Percentiles rank a stretch among this genome's conserved stretches.
Conservation (phyloP, 2,888 invertebrate genomes). For the Teleiodes luculella region DNA sequence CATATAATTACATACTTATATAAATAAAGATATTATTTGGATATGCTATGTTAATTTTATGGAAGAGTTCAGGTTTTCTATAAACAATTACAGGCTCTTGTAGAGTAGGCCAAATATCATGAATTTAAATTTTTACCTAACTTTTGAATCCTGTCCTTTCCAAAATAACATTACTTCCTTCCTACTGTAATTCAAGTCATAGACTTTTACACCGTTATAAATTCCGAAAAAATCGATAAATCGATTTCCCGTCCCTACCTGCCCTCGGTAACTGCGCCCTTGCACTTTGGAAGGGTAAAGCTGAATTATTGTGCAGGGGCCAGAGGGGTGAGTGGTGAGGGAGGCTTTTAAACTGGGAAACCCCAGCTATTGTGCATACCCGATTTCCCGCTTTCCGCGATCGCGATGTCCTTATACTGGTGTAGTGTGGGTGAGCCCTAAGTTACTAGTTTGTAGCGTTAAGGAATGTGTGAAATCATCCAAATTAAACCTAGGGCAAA, state of each 20-base stretch:
- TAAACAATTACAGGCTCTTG: too few relatives aligned
- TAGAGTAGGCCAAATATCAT: too few relatives aligned
- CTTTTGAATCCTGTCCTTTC: too few relatives aligned
- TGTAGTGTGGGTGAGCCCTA: conserved; percentile 38
- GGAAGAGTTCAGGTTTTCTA: too few relatives aligned
- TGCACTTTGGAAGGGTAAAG: conserved; percentile 78
- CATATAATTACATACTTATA: too few relatives aligned
- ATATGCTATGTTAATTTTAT: too few relatives aligned
- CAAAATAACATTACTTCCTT: neutral
- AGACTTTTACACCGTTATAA: neutral
- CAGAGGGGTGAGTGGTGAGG: conserved; percentile 23
- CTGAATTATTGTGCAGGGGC: conserved; percentile 75
- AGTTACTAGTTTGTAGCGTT: conserved; percentile 13
- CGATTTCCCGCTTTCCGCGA: conserved; percentile 75
- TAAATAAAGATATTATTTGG: too few relatives aligned
- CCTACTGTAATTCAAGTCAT: neutral
- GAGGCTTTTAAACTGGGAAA: conserved; percentile 74
- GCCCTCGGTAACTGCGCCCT: conserved; percentile 75
- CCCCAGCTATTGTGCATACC: conserved; percentile 75
- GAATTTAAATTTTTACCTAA: too few relatives aligned
- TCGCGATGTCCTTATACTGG: conserved; percentile 66
- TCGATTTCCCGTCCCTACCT: conserved; percentile 48
- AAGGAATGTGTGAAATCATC: too few relatives aligned
- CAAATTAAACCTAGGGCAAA: too few relatives aligned
- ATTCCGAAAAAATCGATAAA: conserved; percentile 23